Base-by-base conservation (phyloP, 2,113 vertebrate species). In the Nycticebus coucang region DNA sequence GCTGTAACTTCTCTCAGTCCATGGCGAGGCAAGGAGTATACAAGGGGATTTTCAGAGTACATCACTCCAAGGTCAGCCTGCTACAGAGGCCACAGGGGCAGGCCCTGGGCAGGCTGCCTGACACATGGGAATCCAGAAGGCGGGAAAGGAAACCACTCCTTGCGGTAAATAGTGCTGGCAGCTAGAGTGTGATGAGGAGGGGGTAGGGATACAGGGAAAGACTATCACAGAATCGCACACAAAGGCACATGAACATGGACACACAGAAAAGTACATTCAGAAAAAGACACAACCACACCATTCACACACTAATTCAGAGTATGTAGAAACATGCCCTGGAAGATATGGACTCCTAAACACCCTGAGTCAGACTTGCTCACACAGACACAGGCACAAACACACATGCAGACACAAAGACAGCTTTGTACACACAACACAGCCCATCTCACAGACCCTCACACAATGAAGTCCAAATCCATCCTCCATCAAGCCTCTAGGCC, bases 21-120 rank as follows among this genome's bases (percentile, higher is more conserved):
- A 41, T 19, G n/a, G 66, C 37, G n/a, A 78, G 45, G 45, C 41
- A 90, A 79, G 92, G 68, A 71, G 22, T 71, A 84, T 50, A 60
- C 0, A 72, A 18, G 97, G 96, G 96, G 60, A 50, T 97, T 97
- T 96, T 96, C 96, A 96, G 45, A 77, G 11, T 33, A 19, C 41
- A 91, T 35, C 18, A 60, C 18, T 93, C 8, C 28, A 87, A 93
- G 93, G 83, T 89, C 92, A 95, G 82, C 30, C 72, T 30, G 28
- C 50, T 79, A 66, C 60, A 64, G 55, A 95, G 68, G 96, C 78
- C 79, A 33, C 4, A 68, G 60, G 85, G 91, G 50, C 79, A 96
- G 33, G 87, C 55, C 74, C 86, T 4, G 53, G 90, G 80, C 60
- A 93, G 77, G 77, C 89, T 92, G 66, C 79, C 26, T 77, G 74